Evolutionary conservation across 2,113 vertebrate genomes (phyloP).

Genomic region (Sardina pilchardus): DNA sequence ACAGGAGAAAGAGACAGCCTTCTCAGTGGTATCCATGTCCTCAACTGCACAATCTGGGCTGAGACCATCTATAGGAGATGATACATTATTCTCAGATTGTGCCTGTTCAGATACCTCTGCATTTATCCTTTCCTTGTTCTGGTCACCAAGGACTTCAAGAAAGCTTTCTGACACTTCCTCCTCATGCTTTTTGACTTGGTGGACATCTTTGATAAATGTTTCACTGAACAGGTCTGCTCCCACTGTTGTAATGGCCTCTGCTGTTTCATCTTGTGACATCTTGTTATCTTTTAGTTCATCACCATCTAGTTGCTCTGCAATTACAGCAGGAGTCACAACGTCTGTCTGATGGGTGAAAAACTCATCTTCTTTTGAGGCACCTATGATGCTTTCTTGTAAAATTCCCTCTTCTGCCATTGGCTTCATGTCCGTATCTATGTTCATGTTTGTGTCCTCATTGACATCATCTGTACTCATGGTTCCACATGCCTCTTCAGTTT

Average conservation of each 20-base stretch:
- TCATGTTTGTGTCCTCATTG: neutral
- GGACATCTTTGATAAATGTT: neutral
- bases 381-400: neutral
- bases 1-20: neutral
- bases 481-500: constrained; percentile 13
- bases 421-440: neutral
- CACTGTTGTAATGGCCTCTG: neutral
- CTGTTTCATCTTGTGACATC: neutral
- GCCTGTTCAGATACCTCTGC: neutral
- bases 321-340: neutral
- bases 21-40: neutral
- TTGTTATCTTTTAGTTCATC: neutral
- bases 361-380: neutral
- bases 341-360: constrained; percentile 1
- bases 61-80: neutral
- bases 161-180: neutral
- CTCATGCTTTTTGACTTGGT: neutral
- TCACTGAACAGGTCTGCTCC: neutral
- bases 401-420: neutral
- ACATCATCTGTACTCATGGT: neutral
- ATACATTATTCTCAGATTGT: neutral
- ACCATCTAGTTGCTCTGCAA: neutral
- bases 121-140: neutral
- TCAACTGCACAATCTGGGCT: neutral
- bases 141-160: neutral